Percentiles rank a stretch among this genome's conserved stretches.
These are phyloP conservation scores for Netelia fuscicornis DNA, from an alignment of 2,888 invertebrate genomes.

Conservation along the genomic window DNA sequence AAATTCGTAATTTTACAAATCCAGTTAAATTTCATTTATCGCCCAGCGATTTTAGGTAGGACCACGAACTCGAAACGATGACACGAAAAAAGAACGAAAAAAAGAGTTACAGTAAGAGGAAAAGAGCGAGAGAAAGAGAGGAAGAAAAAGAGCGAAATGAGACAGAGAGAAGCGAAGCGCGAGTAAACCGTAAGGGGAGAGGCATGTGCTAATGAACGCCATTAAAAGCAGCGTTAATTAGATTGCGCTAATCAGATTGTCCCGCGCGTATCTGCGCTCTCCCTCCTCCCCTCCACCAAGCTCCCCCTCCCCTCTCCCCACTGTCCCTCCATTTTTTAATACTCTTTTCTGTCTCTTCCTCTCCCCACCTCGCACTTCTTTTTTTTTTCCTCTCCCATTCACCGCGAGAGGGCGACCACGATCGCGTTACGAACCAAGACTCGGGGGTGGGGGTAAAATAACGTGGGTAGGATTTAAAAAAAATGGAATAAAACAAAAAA, in stretches of 20 bases:
- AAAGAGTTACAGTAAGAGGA: conserved; percentile 48
- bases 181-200: conserved; percentile 73
- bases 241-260: conserved; percentile 85
- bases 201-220: conserved; percentile 84
- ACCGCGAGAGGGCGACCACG: conserved; percentile 52
- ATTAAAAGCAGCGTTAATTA: conserved; percentile 85
- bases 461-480: conserved; percentile 41
- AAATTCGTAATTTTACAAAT: too few species aligned
- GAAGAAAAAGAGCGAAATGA: conserved; percentile 63
- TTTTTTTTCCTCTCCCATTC: conserved; percentile 65
- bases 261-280: conserved; percentile 80
- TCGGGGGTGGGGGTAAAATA: conserved; percentile 42
- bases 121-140: conserved; percentile 55
- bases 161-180: conserved; percentile 69
- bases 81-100: conserved; percentile 43
- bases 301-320: conserved; percentile 47
- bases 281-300: conserved; percentile 57
- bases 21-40: too few species aligned
- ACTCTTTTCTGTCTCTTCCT: conserved; percentile 30
- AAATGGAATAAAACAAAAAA: conserved; percentile 19
- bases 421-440: conserved; percentile 62
- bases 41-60: conserved; percentile 10
- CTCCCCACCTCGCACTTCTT: conserved; percentile 37
- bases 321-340: conserved; percentile 43
- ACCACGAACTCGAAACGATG: conserved; percentile 8